Conservation (phyloP, 2,113 vertebrate genomes). For the Scortum barcoo region DNA sequence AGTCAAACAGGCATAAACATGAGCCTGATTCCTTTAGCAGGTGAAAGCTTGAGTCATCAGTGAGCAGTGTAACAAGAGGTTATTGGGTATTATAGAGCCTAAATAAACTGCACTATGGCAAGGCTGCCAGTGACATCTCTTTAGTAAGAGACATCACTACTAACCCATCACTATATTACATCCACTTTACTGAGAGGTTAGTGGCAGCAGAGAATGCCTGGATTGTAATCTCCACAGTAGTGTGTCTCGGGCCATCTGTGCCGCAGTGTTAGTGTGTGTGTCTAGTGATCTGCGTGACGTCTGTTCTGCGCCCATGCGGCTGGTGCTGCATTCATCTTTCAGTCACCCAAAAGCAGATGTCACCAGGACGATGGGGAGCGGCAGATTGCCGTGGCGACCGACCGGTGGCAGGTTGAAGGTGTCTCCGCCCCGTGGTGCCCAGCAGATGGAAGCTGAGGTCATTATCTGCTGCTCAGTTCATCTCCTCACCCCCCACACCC, state of each 20-base stretch:
- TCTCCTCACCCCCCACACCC: conserved; percentile 49
- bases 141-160: conserved; percentile 36
- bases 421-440: conserved; percentile 77
- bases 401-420: conserved; percentile 81
- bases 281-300: conserved; percentile 74
- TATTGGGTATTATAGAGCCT: conserved; percentile 24
- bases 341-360: conserved; percentile 86
- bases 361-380: conserved; percentile 80
- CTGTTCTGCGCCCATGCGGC: conserved; percentile 71
- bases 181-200: conserved; percentile 56
- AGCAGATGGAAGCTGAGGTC: conserved; percentile 81
- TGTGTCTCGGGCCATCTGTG: conserved; percentile 79
- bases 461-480: conserved; percentile 77
- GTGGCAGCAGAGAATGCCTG: conserved; percentile 64
- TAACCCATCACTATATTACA: conserved; percentile 62
- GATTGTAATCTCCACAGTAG: conserved; percentile 71
- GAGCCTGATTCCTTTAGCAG: conserved; percentile 32
- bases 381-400: conserved; percentile 81
- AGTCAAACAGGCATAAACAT: conserved; percentile 29
- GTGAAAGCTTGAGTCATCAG: conserved; percentile 15
- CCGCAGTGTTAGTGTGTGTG: conserved; percentile 68
- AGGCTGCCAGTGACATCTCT: conserved; percentile 30
- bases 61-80: conserved; percentile 20
- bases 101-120: conserved; percentile 19
- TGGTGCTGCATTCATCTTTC: conserved; percentile 82